Base-by-base conservation (phyloP, 2,888 invertebrate species). In the Pogonocherus hispidulus region DNA sequence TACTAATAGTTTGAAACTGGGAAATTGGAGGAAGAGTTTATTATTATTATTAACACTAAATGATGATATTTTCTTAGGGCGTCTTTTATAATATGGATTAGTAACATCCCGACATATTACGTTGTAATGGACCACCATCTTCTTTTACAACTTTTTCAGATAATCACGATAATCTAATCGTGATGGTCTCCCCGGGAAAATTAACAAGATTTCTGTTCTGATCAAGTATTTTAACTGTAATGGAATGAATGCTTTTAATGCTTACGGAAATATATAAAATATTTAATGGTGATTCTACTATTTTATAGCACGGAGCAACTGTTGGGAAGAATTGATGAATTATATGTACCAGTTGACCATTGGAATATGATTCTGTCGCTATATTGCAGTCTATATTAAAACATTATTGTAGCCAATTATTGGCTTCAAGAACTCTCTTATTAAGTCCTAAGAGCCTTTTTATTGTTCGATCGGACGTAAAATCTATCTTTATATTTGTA, bases 191-290 rank as follows among this genome's bases (percentile, higher is more conserved):
- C n/a, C n/a, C n/a, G n/a, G n/a, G n/a, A n/a, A n/a, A n/a, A n/a
- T n/a, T n/a, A n/a, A n/a, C n/a, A n/a, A n/a, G n/a, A n/a, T n/a
- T n/a, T n/a, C n/a, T n/a, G n/a, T n/a, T n/a, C n/a, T n/a, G n/a
- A n/a, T n/a, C n/a, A n/a, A n/a, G n/a, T n/a, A n/a, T n/a, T n/a
- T n/a, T n/a, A n/a, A n/a, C n/a, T n/a, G n/a, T 60, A 32, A 83
- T 66, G 51, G 78, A 67, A 60, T 70, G 69, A 69, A 83, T 79
- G 41, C 59, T 62, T 60, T 51, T 71, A 11, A 72, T 70, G 59
- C 71, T 79, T 14, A 83, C 75, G 37, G 81, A 82, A 67, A 82
- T 77, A 78, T 83, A 83, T 59, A 83, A 79, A 18, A 82, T 77
- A 70, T 79, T 80, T 54, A 63, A 67, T 3, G 81, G 82, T 18